These are phyloP conservation scores for Chaetorhynchus papuensis DNA, from an alignment of 2,113 vertebrate species.

Conservation along the genomic window DNA sequence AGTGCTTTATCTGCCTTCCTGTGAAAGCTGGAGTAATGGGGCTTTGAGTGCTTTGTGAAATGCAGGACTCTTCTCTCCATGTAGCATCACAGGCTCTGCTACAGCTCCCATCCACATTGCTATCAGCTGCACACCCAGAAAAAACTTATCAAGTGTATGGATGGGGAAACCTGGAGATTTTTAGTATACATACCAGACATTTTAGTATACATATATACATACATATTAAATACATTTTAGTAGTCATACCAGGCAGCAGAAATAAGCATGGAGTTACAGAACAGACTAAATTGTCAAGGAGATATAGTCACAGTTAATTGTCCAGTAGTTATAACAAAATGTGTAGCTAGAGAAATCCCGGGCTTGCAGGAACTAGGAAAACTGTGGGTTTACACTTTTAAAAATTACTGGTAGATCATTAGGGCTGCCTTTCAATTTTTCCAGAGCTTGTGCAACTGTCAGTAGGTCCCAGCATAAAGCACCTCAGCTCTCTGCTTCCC, in stretches of 20 bases:
- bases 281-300: background rate
- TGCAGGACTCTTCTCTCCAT: background rate
- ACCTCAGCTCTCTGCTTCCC: background rate
- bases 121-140: background rate
- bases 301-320: background rate
- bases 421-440: background rate
- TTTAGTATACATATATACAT: background rate
- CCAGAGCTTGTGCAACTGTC: background rate
- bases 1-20: background rate
- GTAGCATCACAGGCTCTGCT: background rate
- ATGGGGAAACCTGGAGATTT: background rate
- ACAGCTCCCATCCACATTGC: background rate
- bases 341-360: background rate
- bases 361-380: background rate
- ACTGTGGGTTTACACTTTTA: background rate
- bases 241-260: background rate
- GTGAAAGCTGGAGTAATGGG: background rate
- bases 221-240: background rate
- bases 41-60: background rate
- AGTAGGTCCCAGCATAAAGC: background rate
- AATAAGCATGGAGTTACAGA: background rate
- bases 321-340: background rate
- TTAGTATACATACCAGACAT: background rate
- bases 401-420: background rate
- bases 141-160: background rate